These are phyloP conservation scores for Camelus bactrianus DNA, from an alignment of 2,113 vertebrate species.

Conservation along the genomic window DNA sequence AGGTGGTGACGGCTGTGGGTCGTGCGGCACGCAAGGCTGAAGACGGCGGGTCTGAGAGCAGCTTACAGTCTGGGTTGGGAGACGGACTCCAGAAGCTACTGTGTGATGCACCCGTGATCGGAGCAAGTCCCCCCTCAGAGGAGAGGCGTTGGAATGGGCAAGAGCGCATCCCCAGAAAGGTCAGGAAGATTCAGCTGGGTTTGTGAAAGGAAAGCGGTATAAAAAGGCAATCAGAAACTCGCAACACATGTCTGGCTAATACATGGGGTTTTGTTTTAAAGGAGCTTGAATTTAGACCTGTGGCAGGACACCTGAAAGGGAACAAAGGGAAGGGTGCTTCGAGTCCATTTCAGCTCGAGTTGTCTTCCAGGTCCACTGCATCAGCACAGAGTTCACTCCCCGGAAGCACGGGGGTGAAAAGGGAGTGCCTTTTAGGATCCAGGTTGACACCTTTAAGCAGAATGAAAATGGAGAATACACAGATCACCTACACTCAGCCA, in stretches of 20 bases:
- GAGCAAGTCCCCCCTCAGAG: background rate
- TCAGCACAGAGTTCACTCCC: constrained; percentile 93
- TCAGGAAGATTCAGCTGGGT: background rate
- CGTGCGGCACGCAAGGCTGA: background rate
- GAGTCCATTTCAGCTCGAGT: background rate
- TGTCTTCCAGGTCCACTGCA: constrained; percentile 89
- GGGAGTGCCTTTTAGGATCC: constrained; percentile 92
- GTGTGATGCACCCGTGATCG: background rate
- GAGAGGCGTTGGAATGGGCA: background rate
- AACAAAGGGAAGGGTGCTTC: background rate
- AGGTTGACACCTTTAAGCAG: constrained; percentile 92
- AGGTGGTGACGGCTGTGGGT: background rate
- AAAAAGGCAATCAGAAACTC: background rate
- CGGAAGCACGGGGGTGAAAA: constrained; percentile 92
- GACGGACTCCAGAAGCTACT: background rate
- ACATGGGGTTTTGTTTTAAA: background rate
- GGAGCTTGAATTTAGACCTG: background rate
- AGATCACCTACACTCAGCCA: constrained; percentile 92
- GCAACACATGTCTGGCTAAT: background rate
- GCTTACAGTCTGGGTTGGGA: background rate
- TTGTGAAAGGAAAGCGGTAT: background rate
- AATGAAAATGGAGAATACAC: constrained; percentile 91
- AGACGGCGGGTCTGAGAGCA: background rate
- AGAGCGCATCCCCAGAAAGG: background rate
- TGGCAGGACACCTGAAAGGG: background rate